Evolutionary conservation across 2,888 invertebrate genomes (phyloP).

Genomic region (Seira musarum): DNA sequence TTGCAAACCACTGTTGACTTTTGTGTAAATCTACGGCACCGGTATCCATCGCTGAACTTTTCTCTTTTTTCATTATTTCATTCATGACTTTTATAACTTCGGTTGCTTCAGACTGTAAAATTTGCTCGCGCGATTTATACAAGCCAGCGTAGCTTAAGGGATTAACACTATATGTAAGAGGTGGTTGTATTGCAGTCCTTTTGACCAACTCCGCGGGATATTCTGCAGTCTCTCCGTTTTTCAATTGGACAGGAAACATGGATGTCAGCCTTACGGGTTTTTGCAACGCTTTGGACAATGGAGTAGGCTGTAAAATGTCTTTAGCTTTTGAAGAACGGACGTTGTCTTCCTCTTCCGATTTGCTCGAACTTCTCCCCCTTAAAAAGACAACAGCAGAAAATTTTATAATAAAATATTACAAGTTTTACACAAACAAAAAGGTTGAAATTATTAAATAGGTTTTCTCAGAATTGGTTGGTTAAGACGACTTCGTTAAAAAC

Average conservation of each 20-base stretch:
- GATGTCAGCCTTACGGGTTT: slow-evolving; percentile 36
- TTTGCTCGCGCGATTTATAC: slow-evolving; percentile 66
- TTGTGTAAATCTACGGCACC: slow-evolving; percentile 43
- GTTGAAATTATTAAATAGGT: no score
- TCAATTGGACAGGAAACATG: slow-evolving; percentile 45
- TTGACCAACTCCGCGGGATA: slow-evolving; percentile 58
- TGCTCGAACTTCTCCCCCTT: slow-evolving; percentile 44
- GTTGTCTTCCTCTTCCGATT: slow-evolving; percentile 34
- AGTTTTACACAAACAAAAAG: background rate
- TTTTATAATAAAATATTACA: no score
- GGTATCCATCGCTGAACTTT: slow-evolving; percentile 19
- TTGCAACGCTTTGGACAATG: slow-evolving; percentile 47
- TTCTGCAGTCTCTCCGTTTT: slow-evolving; percentile 49
- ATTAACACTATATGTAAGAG: slow-evolving; percentile 62
- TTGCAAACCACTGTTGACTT: slow-evolving; percentile 66
- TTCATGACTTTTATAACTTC: slow-evolving; percentile 63
- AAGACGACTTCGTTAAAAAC: no score
- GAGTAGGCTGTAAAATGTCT: slow-evolving; percentile 55
- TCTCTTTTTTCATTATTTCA: slow-evolving; percentile 42
- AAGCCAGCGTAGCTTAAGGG: slow-evolving; percentile 62
- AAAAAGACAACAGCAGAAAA: slow-evolving; percentile 26
- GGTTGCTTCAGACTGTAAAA: slow-evolving; percentile 62
- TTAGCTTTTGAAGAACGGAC: slow-evolving; percentile 34
- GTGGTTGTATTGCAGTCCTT: slow-evolving; percentile 57
- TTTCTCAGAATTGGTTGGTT: no score